Base-by-base conservation (phyloP, 92 coral and sea anemone genomes). In the Epizoanthus illoricatus region DNA sequence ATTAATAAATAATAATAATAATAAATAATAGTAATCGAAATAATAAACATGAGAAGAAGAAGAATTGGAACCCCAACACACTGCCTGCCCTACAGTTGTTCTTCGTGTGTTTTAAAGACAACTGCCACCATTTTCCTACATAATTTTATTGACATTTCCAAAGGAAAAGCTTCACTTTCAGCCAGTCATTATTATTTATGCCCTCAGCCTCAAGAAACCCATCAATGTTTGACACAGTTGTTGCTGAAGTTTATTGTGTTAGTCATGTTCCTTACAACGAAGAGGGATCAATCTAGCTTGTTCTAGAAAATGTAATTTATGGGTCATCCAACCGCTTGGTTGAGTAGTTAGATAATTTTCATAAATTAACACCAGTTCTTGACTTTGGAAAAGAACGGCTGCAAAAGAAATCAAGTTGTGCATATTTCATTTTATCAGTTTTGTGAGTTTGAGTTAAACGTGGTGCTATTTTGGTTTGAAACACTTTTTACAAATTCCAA, bases 181-280 rank as follows among this genome's bases (percentile, higher is more conserved):
- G 52, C 42, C 54, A 64, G 60, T 78, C 72, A 45, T 47, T 78
- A 78, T 24, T 78, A 78, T 78, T 63, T 78, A 63, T 78, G 42
- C 2, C 7, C n/a, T 62, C 19, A 7, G n/a, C 19, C 18, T 19
- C 13, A 7, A 18, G 33, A 16, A 33, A 63, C 13, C 60, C 67
- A 52, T 70, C 49, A 19, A 21, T 19, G 24, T 39, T 5, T 18
- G 36, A 17, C 65, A 43, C 61, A 42, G 39, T 62, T 60, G 11
- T 42, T 24, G 55, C 61, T 39, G 81, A 59, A 60, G 81, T 60
- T 41, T 23, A 57, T 39, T 40, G 65, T 76, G 59, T 19, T 76
- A 10, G 12, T 17, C 56, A 4, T 1, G 23, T 39, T 8, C 42
- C 12, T 15, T 15, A 52, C 4, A 36, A n/a, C 10, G 45, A 15